Evolutionary conservation across 2,888 invertebrate species (phyloP).

Genomic region (Caenorhabditis angaria): DNA sequence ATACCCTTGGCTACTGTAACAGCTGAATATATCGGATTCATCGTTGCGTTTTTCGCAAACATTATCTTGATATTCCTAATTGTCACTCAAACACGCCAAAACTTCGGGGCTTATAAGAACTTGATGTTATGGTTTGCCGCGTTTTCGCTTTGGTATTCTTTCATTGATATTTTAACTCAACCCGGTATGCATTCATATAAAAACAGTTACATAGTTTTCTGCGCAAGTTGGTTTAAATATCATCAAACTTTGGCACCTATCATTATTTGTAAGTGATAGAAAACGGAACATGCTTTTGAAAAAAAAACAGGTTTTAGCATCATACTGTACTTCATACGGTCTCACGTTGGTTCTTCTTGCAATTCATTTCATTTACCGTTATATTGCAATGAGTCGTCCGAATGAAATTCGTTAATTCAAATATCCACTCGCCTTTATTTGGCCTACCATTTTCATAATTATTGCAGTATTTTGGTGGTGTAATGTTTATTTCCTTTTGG

Average conservation of each 20-base stretch:
- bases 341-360: slow-evolving; percentile 27
- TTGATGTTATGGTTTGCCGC: slow-evolving; percentile 34
- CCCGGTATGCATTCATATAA: slow-evolving; percentile 35
- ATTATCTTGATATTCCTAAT: slow-evolving; percentile 18
- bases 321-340: slow-evolving; percentile 30
- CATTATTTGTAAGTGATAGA: neutral
- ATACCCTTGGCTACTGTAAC: slow-evolving; percentile 19
- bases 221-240: slow-evolving; percentile 38
- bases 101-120: slow-evolving; percentile 33
- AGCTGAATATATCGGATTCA: slow-evolving; percentile 32
- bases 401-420: slow-evolving; percentile 12
- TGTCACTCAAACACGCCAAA: slow-evolving; percentile 21
- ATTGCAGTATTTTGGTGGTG: slow-evolving; percentile 30
- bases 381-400: slow-evolving; percentile 15
- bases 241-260: slow-evolving; percentile 12
- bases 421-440: slow-evolving; percentile 17
- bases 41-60: slow-evolving; percentile 30
- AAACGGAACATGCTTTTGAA: neutral
- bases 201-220: slow-evolving; percentile 32
- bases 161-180: slow-evolving; percentile 35
- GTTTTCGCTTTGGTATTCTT: slow-evolving; percentile 30
- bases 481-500: slow-evolving; percentile 27
- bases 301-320: slow-evolving; percentile 20
- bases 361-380: slow-evolving; percentile 33
- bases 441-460: slow-evolving; percentile 21